These are phyloP conservation scores for Drosophila atripex DNA, from an alignment of 2,888 invertebrate genomes.

Conservation along the genomic window DNA sequence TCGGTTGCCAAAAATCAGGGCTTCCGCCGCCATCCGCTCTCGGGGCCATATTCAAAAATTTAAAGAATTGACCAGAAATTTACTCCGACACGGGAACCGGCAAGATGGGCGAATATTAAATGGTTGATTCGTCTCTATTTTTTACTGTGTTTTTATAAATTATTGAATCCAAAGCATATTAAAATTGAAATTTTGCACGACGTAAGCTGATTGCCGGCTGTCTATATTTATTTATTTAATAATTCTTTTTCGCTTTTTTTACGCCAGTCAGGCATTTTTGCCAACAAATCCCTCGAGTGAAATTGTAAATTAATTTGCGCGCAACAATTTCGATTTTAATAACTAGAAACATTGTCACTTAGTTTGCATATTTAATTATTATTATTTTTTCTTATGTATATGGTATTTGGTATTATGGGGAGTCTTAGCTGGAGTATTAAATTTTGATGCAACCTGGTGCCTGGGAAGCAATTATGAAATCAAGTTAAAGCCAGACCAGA, in stretches of 20 bases:
- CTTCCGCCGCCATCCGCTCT: constrained; percentile 32
- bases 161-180: constrained; percentile 31
- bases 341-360: constrained; percentile 49
- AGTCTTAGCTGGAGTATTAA: constrained; percentile 22
- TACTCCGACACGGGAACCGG: constrained; percentile 8
- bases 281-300: constrained; percentile 41
- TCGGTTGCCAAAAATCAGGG: constrained; percentile 71
- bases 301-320: constrained; percentile 49
- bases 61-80: constrained; percentile 40
- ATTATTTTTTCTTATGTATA: constrained; percentile 13
- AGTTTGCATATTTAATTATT: constrained; percentile 48
- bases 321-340: constrained; percentile 51
- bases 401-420: too few species aligned
- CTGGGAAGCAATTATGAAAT: neutral
- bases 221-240: constrained; percentile 41
- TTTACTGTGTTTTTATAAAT: constrained; percentile 22
- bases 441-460: constrained; percentile 2
- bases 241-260: constrained; percentile 12
- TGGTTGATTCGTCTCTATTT: constrained; percentile 12
- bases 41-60: constrained; percentile 34
- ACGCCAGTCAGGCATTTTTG: neutral
- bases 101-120: constrained; percentile 15
- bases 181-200: constrained; percentile 36
- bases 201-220: constrained; percentile 46
- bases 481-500: constrained; percentile 16